These are phyloP conservation scores for Ctenosaura bakeri DNA, from an alignment of 2,797 vertebrate species.

Conservation along the genomic window DNA sequence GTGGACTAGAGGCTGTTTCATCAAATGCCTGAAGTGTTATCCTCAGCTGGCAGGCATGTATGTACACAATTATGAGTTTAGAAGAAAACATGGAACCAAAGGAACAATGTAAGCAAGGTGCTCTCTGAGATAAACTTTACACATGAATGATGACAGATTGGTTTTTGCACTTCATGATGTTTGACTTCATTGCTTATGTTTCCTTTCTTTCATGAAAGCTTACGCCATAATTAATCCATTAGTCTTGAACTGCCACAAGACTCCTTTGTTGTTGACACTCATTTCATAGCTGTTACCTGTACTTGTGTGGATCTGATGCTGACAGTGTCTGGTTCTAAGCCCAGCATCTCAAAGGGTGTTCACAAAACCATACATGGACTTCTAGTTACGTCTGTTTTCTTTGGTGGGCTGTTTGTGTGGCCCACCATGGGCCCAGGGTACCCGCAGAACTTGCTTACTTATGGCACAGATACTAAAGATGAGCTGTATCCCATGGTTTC, in stretches of 20 bases:
- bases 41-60: background rate
- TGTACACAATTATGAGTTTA: background rate
- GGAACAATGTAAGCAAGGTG: background rate
- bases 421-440: too few relatives aligned
- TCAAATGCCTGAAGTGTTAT: background rate
- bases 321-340: too few relatives aligned
- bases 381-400: too few relatives aligned
- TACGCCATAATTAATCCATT: background rate
- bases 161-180: background rate
- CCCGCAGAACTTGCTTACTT: too few relatives aligned
- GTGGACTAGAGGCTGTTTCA: background rate
- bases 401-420: too few relatives aligned
- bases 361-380: too few relatives aligned
- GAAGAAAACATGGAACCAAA: background rate
- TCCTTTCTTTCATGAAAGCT: background rate
- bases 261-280: background rate
- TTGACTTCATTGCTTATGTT: background rate
- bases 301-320: constrained; percentile 16
- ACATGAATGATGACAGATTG: background rate
- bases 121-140: background rate
- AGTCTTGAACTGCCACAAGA: background rate
- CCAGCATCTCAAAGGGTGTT: too few relatives aligned
- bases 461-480: background rate
- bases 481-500: background rate
- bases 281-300: background rate